A percentile compares a stretch with the other conserved stretches of the same genome.
These are phyloP conservation scores for Drosophila picticornis DNA, from an alignment of 2,888 invertebrate genomes.

Conservation along the genomic window DNA sequence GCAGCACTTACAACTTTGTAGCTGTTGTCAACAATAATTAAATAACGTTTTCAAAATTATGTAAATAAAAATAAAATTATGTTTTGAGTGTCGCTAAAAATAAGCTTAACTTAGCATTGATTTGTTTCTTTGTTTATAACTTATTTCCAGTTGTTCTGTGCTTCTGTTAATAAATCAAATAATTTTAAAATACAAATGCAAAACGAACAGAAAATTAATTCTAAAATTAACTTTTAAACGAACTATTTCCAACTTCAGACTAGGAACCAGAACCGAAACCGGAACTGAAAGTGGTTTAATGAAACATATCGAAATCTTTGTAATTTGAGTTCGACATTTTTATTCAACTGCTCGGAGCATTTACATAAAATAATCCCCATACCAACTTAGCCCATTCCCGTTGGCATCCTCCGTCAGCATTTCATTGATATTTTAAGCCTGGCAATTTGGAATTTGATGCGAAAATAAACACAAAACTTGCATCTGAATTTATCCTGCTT, in stretches of 20 bases:
- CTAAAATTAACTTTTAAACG: neutral
- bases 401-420: neutral
- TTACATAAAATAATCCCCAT: neutral
- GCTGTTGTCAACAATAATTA: neutral
- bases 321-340: neutral
- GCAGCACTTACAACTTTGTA: neutral
- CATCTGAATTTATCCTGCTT: conserved; percentile 12
- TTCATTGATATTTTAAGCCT: conserved; percentile 25
- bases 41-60: neutral
- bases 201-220: neutral
- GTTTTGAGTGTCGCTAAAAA: neutral
- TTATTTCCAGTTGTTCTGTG: neutral
- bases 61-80: neutral
- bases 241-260: neutral
- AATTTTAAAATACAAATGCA: neutral
- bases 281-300: neutral
- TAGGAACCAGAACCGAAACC: neutral
- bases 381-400: neutral
- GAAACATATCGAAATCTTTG: neutral
- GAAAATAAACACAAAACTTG: conserved; percentile 24
- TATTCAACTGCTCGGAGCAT: neutral
- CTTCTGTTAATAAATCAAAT: neutral
- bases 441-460: conserved; percentile 24
- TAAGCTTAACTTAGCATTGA: neutral
- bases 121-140: neutral